Base-by-base conservation (phyloP, 2,888 invertebrate genomes). In the Linyphia triangularis region DNA sequence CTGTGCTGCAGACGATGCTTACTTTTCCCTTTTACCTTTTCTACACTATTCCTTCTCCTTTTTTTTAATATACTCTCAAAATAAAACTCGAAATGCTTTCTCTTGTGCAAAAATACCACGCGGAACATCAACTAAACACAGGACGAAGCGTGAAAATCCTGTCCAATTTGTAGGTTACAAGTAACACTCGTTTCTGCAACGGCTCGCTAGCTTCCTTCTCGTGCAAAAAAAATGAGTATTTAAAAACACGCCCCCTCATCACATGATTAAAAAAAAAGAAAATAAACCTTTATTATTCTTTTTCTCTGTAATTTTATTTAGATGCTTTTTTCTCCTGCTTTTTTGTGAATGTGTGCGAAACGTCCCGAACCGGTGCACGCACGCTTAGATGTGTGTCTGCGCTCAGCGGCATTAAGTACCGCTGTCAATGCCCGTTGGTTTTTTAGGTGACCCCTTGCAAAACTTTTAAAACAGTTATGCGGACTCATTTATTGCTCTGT, bases 151-250 rank as follows among this genome's bases (percentile, higher is more conserved):
- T n/a, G n/a, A n/a, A n/a, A n/a, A n/a, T n/a, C n/a, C n/a, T n/a
- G n/a, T n/a, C n/a, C n/a, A n/a, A n/a, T 85, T 85, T 78, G 79
- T 86, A 86, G 85, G 85, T 86, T 86, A 86, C 63, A 28, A 73
- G 79, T 78, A 33, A 33, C 33, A 33, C 9, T 33, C 57, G 65
- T 69, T 83, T 67, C 69, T 57, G 33, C 61, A 83, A 83, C 73
- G 83, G 73, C 78, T 85, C 57, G 72, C 16, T 83, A 73, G 9
- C 22, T 30, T 33, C 43, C 51, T 30, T 73, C 28, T 72, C 83
- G 73, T 83, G 83, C 83, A 83, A 65, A 63, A 82, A 51, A 40
- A 77, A 40, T 28, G 16, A 69, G 37, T 72, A 63, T 82, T 72
- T 63, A 72, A 51, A 73, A 69, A 65, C 30, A 51, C n/a, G 16